Conservation (phyloP, 2,113 vertebrate species). For the Nannobrachium achirus region DNA sequence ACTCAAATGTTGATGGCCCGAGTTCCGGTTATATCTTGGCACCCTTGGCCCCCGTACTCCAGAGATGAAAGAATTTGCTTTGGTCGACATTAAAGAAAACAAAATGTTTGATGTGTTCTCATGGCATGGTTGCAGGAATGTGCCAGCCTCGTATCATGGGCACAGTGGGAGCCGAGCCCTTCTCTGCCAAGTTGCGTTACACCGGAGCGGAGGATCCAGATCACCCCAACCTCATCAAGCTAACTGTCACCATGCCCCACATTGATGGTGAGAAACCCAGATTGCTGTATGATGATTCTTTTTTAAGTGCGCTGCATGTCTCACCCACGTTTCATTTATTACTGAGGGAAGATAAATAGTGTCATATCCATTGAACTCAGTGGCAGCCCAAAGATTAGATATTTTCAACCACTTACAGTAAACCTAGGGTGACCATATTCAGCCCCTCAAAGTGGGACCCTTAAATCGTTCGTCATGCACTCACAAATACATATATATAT, state of each 20-base stretch:
- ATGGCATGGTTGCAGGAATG: constrained; percentile 81
- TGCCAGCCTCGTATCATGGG: constrained; percentile 89
- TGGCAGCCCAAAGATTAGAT: too few species aligned
- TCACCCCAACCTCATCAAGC: constrained; percentile 89
- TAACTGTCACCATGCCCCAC: constrained; percentile 94
- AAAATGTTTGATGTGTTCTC: constrained; percentile 41
- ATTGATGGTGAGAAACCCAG: constrained; percentile 85
- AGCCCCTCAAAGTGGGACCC: too few species aligned
- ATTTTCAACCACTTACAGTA: too few species aligned
- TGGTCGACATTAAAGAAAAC: constrained; percentile 11
- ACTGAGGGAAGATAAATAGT: neutral
- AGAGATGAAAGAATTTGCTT: constrained; percentile 29
- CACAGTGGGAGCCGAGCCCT: constrained; percentile 92
- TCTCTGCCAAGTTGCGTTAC: constrained; percentile 94
- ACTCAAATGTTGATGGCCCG: neutral
- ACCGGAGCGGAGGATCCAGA: constrained; percentile 87
- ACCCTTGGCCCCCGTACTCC: constrained; percentile 20
- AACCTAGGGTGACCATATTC: too few species aligned
- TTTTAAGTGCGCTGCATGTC: neutral
- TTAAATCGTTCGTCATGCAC: too few species aligned
- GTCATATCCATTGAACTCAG: neutral
- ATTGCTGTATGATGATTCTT: neutral
- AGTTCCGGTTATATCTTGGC: constrained; percentile 11
- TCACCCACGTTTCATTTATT: too few species aligned
- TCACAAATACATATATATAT: too few species aligned